Evolutionary conservation across 2,888 invertebrate genomes (phyloP), one percentile per base, ranked within the genome.

Genomic region (Asteroscopus sphinx): DNA sequence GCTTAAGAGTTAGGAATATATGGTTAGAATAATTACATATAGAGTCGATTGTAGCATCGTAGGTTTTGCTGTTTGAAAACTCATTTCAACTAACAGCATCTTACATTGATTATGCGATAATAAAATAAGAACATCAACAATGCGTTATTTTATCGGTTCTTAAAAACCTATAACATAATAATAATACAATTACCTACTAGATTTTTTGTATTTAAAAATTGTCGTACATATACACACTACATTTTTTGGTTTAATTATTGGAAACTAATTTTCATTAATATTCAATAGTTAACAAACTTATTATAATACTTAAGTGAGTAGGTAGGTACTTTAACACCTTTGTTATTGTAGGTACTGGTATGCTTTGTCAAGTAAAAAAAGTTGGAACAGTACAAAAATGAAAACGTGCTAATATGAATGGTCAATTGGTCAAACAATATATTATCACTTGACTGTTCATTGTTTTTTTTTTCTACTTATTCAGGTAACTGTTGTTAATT

Each of bases 391-490:
- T 28, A 15, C 25, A 8, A 32, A 45, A 33, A 35, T 6, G 39
- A 25, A 47, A 64, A 47, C 13, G 25, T 32, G 33, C 28, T 52
- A 62, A 61, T 52, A 36, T 9, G 13, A 40, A 40, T 26, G 21
- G n/a, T n/a, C n/a, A n/a, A n/a, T n/a, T n/a, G n/a, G n/a, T 32
- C 15, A 41, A 54, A 64, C 28, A 69, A 37, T 28, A 11, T 39
- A 49, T 69, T 73, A 45, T 49, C 67, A 73, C 68, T 49, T 63
- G 37, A 25, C 35, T 49, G 36, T 28, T 25, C 32, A 57, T 68
- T 65, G 61, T 65, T 63, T 56, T 68, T 67, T 54, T 51, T 51
- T 32, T n/a, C n/a, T n/a, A n/a, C n/a, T n/a, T 41, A 44, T 16
- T 16, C 2, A 28, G 8, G 12, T 55, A 47, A 56, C 49, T 12